phyloP scores from a whole-genome alignment of 2,888 invertebrate genomes.

The Galeopsomyia nigrocyanea region DNA sequence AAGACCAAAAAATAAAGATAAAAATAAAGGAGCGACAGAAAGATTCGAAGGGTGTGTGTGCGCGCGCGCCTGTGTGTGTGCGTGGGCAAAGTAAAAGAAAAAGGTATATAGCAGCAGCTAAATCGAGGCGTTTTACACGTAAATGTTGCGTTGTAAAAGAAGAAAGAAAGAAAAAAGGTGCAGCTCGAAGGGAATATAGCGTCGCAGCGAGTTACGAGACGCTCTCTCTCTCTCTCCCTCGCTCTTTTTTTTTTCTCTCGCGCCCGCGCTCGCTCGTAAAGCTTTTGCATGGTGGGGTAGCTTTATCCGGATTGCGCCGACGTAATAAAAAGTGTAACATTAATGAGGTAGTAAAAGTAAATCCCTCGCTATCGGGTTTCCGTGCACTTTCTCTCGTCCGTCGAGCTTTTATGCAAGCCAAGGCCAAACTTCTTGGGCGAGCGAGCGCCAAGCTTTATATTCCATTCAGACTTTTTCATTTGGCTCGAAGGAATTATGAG shows the following conservation, averaged over 20 bases:
- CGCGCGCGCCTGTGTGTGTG: too few relatives aligned
- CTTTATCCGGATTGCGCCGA: constrained; percentile 53
- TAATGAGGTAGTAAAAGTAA: constrained; percentile 65
- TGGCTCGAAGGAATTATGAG: constrained; percentile 29
- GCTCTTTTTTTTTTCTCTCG: constrained; percentile 39
- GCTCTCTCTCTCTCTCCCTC: constrained; percentile 4
- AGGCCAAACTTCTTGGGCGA: too few relatives aligned
- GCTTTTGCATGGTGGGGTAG: constrained; percentile 52
- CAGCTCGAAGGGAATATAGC: constrained; percentile 33
- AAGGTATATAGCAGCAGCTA: constrained; percentile 14
- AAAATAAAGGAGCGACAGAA: not conserved
- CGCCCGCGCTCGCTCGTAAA: constrained; percentile 55
- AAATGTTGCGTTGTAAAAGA: constrained; percentile 46
- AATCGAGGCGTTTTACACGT: constrained; percentile 39
- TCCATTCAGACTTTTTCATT: constrained; percentile 35
- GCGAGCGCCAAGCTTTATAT: constrained; percentile 18
- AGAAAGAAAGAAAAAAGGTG: too few relatives aligned
- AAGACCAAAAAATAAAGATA: constrained; percentile 17
- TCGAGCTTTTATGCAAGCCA: too few relatives aligned
- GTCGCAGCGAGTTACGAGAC: not conserved
- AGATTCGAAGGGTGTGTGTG: not conserved
- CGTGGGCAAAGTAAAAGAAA: constrained; percentile 1
- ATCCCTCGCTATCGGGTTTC: constrained; percentile 58
- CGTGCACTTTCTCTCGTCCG: not conserved
- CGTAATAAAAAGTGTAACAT: constrained; percentile 64